These are phyloP conservation scores for Stomatorhinus ivindoensis DNA, from an alignment of 2,113 vertebrate genomes.

Conservation along the genomic window DNA sequence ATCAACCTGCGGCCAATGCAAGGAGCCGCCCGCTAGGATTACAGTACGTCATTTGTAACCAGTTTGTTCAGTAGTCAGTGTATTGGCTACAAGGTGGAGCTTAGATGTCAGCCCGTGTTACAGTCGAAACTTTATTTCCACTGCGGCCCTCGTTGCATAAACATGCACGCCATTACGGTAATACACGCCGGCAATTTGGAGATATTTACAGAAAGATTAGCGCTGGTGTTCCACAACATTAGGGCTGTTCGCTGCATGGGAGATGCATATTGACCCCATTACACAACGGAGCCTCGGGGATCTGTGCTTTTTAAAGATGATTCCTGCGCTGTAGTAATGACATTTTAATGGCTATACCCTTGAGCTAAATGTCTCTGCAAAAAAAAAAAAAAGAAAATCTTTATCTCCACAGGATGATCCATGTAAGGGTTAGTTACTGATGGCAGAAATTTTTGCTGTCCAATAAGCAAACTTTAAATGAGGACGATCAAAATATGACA, in stretches of 20 bases:
- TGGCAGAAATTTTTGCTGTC: neutral
- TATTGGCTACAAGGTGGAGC: neutral
- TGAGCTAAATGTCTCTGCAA: neutral
- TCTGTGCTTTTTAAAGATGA: slow-evolving; percentile 24
- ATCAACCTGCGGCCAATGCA: neutral
- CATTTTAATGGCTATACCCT: slow-evolving; percentile 22
- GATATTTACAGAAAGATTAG: slow-evolving; percentile 25
- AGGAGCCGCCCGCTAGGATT: neutral
- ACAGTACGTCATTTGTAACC: neutral
- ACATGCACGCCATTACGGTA: slow-evolving; percentile 12
- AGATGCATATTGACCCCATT: slow-evolving; percentile 19
- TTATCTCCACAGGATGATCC: slow-evolving; percentile 11
- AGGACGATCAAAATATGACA: neutral
- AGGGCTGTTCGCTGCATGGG: neutral
- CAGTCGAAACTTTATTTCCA: neutral
- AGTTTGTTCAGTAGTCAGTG: neutral
- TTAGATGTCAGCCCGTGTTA: neutral
- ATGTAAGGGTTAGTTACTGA: neutral
- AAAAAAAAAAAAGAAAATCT: slow-evolving; percentile 14
- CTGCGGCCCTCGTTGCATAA: neutral
- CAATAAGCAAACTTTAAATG: slow-evolving; percentile 1
- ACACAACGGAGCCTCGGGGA: slow-evolving; percentile 15
- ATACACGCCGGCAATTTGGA: neutral
- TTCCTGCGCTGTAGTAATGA: slow-evolving; percentile 19
- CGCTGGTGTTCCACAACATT: slow-evolving; percentile 20